A percentile compares a stretch with the other conserved stretches of the same genome.
Evolutionary conservation across 2,888 invertebrate genomes (phyloP).

Genomic region (Marasmarcha lunaedactyla): DNA sequence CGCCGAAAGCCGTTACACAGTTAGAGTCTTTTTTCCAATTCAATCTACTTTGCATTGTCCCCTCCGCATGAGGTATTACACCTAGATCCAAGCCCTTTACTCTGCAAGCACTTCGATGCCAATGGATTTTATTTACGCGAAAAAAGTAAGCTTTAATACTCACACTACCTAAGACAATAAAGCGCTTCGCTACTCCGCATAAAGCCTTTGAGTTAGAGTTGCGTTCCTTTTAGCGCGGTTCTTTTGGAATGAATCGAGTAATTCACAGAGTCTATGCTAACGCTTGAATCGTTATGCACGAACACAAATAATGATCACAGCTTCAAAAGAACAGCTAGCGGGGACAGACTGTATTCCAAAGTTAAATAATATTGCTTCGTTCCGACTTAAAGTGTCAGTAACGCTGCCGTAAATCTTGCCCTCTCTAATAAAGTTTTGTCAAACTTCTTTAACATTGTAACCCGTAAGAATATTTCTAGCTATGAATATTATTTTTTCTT

Average conservation of each 20-base stretch:
- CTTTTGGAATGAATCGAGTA: constrained; percentile 69
- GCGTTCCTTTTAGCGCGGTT: constrained; percentile 63
- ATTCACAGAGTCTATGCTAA: constrained; percentile 60
- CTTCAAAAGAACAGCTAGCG: constrained; percentile 22
- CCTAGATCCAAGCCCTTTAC: constrained; percentile 46
- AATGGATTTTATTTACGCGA: constrained; percentile 69
- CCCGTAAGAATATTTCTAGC: neutral
- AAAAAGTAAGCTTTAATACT: constrained; percentile 67
- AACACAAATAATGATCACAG: constrained; percentile 37
- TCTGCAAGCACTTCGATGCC: constrained; percentile 35
- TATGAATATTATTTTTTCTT: constrained; percentile 10
- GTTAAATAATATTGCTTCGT: constrained; percentile 9
- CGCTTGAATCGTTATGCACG: constrained; percentile 44
- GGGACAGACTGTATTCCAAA: constrained; percentile 11
- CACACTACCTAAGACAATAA: constrained; percentile 67
- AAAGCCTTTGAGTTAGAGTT: constrained; percentile 69
- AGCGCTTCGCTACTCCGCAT: constrained; percentile 63
- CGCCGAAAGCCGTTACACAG: constrained; percentile 51
- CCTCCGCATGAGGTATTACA: constrained; percentile 66
- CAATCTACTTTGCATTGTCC: constrained; percentile 70
- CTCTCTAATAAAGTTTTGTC: neutral
- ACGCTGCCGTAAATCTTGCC: neutral
- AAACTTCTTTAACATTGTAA: constrained; percentile 2
- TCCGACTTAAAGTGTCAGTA: no score
- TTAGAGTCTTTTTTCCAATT: constrained; percentile 65